Conservation (phyloP, 2,888 invertebrate species). For the Drosophila helvetica region DNA sequence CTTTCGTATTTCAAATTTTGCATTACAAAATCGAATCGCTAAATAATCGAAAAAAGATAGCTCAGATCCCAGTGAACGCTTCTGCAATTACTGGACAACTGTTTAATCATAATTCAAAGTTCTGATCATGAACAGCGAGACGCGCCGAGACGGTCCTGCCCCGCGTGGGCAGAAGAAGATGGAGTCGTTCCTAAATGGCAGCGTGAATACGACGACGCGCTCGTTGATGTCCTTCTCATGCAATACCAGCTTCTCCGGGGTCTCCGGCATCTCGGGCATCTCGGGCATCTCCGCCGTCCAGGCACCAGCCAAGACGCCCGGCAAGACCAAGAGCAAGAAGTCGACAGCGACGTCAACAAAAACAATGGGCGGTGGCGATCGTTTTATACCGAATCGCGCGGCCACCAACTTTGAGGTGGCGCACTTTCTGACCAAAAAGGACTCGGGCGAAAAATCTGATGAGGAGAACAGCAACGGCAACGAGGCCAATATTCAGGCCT, state of each 20-base stretch:
- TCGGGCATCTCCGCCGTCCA: too few species aligned
- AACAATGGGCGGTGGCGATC: conserved; percentile 88
- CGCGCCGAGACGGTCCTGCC: conserved; percentile 87
- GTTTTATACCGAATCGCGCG: too few species aligned
- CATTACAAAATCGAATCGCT: too few species aligned
- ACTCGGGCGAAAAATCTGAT: conserved; percentile 82
- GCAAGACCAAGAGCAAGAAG: conserved; percentile 84
- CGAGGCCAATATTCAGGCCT: conserved; percentile 68
- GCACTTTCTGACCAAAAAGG: conserved; percentile 90
- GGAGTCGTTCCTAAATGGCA: conserved; percentile 85
- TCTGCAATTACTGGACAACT: too few species aligned
- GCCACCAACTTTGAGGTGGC: conserved; percentile 97
- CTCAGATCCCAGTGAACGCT: too few species aligned
- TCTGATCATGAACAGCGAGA: conserved; percentile 87
- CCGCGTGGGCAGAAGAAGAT: conserved; percentile 91
- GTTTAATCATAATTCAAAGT: too few species aligned
- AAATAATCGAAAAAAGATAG: too few species aligned
- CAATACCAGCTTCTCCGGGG: conserved; percentile 86
- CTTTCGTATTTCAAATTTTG: too few species aligned
- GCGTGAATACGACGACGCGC: conserved; percentile 88
- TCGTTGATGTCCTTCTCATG: conserved; percentile 85
- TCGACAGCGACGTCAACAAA: conserved; percentile 88
- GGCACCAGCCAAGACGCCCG: too few species aligned
- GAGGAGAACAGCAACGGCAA: too few species aligned
- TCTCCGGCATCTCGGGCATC: conserved; percentile 43